Base-by-base conservation (phyloP, 2,888 invertebrate genomes). In the Xanthia icteritia region DNA sequence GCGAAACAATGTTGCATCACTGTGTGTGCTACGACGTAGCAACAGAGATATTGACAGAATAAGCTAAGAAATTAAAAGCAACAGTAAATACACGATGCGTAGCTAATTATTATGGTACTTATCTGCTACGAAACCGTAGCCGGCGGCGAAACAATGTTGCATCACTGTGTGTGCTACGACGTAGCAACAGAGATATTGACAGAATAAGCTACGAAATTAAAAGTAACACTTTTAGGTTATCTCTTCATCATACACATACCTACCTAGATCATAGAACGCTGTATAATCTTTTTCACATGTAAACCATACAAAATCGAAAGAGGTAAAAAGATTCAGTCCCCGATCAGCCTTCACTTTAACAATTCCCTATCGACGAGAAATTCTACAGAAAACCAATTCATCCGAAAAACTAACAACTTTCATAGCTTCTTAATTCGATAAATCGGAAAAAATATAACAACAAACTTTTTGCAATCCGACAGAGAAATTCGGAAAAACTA, bases 401-500 rank as follows among this genome's bases (percentile, higher is more conserved):
- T 51, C 17, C 31, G 17, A 31, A 77, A 81, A 66, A 63, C 48
- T 74, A 67, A 39, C 15, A 63, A 67, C 58, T 58, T 36, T 70
- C 27, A 67, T 27, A 76, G 68, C 39, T 73, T 39, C 27, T n/a
- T 77, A 70, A 75, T 51, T 58, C 39, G 31, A 76, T 73, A 54
- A 73, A 73, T 71, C 58, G 61, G 67, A 77, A 85, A 88, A 81
- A 82, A 76, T 79, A 83, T 77, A 82, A 84, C 68, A 79, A 80
- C 70, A 65, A 83, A 87, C 79, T 86, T 81, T 83, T 66, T 72
- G 77, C 82, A 83, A 83, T 79, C 66, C 79, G 72, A 81, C 73
- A 73, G 74, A 85, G 39, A 73, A 80, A 75, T 61, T 45, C n/a
- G 31, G 67, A 65, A 87, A 87, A 91, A 90, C 87, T 89, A 87